These are phyloP conservation scores for Eupithecia vulgata DNA, from an alignment of 2,888 invertebrate species.

Conservation along the genomic window DNA sequence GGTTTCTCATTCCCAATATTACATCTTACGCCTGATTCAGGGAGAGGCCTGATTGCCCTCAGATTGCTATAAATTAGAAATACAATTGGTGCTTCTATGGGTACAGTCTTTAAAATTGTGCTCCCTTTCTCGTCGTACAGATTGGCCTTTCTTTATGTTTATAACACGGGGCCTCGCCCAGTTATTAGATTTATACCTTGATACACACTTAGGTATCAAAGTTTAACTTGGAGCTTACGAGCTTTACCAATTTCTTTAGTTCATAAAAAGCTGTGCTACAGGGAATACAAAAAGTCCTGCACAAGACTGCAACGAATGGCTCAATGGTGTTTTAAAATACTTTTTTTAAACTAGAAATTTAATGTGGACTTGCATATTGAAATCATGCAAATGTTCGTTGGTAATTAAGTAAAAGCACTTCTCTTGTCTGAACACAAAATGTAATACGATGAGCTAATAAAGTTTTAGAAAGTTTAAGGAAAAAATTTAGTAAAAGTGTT, in stretches of 20 bases:
- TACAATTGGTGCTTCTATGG: slow-evolving; percentile 74
- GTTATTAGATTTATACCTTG: slow-evolving; percentile 49
- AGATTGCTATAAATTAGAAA: slow-evolving; percentile 82
- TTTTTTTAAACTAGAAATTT: neutral
- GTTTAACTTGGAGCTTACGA: neutral
- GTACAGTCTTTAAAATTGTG: slow-evolving; percentile 75
- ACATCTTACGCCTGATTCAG: slow-evolving; percentile 73
- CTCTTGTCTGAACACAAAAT: slow-evolving; percentile 14
- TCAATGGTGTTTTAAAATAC: neutral
- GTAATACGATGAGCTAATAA: slow-evolving; percentile 7
- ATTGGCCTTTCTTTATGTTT: slow-evolving; percentile 79
- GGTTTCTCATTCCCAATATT: slow-evolving; percentile 73
- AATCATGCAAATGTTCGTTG: slow-evolving; percentile 4
- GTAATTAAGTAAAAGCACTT: slow-evolving; percentile 10
- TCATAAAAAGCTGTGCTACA: neutral
- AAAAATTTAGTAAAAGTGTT: slow-evolving; percentile 10
- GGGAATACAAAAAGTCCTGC: neutral
- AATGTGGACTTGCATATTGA: slow-evolving; percentile 5
- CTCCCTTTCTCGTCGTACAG: slow-evolving; percentile 80
- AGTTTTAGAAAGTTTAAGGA: slow-evolving; percentile 15
- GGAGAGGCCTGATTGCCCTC: slow-evolving; percentile 76
- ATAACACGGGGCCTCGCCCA: slow-evolving; percentile 59
- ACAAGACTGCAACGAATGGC: neutral
- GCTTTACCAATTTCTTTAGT: neutral
- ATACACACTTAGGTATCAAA: slow-evolving; percentile 10